phyloP scores from a whole-genome alignment of 2,888 invertebrate genomes.

The Fragum fragum region DNA sequence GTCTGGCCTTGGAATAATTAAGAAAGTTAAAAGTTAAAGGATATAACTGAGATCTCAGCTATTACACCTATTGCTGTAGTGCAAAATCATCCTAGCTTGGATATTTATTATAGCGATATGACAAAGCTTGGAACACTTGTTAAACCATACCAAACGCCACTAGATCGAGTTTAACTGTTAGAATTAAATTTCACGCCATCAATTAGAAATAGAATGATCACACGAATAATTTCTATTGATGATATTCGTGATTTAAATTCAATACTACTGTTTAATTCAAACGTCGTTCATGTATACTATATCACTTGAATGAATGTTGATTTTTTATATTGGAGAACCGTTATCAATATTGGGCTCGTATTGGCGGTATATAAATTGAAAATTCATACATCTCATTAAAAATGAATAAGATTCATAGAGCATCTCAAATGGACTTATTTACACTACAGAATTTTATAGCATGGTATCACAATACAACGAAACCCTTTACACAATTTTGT shows the following conservation, averaged over 20 bases:
- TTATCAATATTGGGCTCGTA: neutral
- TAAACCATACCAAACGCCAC: too few relatives aligned
- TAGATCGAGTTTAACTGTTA: too few relatives aligned
- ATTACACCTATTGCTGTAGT: too few relatives aligned
- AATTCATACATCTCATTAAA: neutral
- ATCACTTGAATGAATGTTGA: neutral
- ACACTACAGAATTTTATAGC: neutral
- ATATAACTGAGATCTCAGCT: too few relatives aligned
- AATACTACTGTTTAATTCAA: neutral
- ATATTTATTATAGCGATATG: too few relatives aligned
- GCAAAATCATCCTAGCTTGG: too few relatives aligned
- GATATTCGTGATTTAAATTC: neutral
- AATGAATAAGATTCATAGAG: neutral
- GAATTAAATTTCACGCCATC: neutral
- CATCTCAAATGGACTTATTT: slow-evolving; percentile 6
- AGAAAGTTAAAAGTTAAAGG: too few relatives aligned
- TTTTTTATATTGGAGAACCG: neutral
- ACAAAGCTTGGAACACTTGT: too few relatives aligned
- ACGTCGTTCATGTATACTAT: neutral
- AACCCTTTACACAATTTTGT: too few relatives aligned
- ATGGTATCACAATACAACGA: too few relatives aligned
- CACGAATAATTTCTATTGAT: neutral
- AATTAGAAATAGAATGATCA: slow-evolving; percentile 2
- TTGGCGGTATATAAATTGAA: neutral
- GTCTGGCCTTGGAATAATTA: too few relatives aligned